Percentiles rank a stretch among this genome's conserved stretches.
phyloP scores from a whole-genome alignment of 2,888 invertebrate species.

The Drosophila gaucha region DNA sequence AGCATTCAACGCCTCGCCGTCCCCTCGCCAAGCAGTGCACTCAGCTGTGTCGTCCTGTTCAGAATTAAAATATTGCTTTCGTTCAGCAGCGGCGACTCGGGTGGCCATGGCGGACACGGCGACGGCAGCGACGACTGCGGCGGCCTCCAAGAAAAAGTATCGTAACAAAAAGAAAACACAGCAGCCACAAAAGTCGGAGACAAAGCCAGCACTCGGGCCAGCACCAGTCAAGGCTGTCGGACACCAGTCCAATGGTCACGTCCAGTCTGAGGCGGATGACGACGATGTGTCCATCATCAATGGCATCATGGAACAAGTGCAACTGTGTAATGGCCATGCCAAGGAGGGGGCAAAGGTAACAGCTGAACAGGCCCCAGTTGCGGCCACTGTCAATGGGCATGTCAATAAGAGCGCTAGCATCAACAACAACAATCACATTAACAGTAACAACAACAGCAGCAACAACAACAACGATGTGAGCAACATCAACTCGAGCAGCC shows the following conservation, averaged over 20 bases:
- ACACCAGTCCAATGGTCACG: slow-evolving; percentile 51
- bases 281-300: slow-evolving; percentile 36
- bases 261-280: slow-evolving; percentile 8
- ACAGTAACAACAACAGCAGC: slow-evolving; percentile 45
- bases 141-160: slow-evolving; percentile 58
- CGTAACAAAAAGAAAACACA: slow-evolving; percentile 63
- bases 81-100: slow-evolving; percentile 16
- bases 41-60: slow-evolving; percentile 49
- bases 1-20: slow-evolving; percentile 9
- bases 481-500: slow-evolving; percentile 36
- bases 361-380: slow-evolving; percentile 14
- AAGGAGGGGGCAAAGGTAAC: slow-evolving; percentile 14
- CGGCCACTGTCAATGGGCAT: slow-evolving; percentile 56
- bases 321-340: slow-evolving; percentile 61
- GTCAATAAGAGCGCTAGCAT: slow-evolving; percentile 40
- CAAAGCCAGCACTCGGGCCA: slow-evolving; percentile 14
- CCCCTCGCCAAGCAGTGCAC: slow-evolving; percentile 13
- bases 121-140: slow-evolving; percentile 51
- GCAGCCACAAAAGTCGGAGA: slow-evolving; percentile 32
- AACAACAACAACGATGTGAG: slow-evolving; percentile 40
- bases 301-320: slow-evolving; percentile 52
- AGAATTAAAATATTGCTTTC: slow-evolving; percentile 11
- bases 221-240: not conserved
- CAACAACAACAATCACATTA: slow-evolving; percentile 60
- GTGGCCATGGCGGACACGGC: slow-evolving; percentile 64